phyloP scores from a whole-genome alignment of 2,888 invertebrate genomes.

The Caenorhabditis uteleia region DNA sequence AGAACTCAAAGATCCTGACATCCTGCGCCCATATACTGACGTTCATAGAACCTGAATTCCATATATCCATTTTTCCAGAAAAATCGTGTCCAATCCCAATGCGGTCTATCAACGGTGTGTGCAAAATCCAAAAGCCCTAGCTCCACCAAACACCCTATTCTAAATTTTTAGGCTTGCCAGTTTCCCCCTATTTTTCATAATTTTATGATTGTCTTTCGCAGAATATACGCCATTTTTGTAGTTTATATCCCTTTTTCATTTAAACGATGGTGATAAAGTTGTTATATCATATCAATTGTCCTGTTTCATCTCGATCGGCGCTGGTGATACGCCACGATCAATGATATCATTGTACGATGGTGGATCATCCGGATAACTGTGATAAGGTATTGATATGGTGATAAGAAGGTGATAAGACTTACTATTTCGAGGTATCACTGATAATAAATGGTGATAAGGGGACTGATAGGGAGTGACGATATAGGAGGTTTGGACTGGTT shows the following conservation, averaged over 20 bases:
- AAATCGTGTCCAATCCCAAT: constrained; percentile 42
- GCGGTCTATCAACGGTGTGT: constrained; percentile 47
- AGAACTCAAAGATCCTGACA: too few relatives aligned
- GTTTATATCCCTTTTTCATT: too few relatives aligned
- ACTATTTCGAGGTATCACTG: constrained; percentile 24
- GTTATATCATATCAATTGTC: too few relatives aligned
- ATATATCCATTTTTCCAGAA: constrained; percentile 33
- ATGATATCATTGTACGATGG: constrained; percentile 33
- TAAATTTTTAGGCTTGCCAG: too few relatives aligned
- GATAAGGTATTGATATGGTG: not conserved
- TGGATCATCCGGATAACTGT: constrained; percentile 32
- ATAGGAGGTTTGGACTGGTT: constrained; percentile 12
- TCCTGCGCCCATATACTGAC: too few relatives aligned
- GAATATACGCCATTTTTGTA: too few relatives aligned
- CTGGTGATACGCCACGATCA: constrained; percentile 25
- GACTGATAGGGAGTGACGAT: constrained; percentile 22
- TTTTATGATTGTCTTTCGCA: too few relatives aligned
- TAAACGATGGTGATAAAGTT: too few relatives aligned
- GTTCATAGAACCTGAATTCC: not conserved
- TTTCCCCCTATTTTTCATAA: too few relatives aligned
- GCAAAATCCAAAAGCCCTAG: constrained; percentile 41
- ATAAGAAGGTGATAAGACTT: not conserved
- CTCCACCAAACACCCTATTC: too few relatives aligned
- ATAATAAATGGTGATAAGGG: constrained; percentile 31
- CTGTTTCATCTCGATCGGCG: too few relatives aligned